Percentiles rank a stretch among this genome's conserved stretches.
Evolutionary conservation across 1,140 invertebrate genomes (phyloP).

Genomic region (Eriosoma lanigerum): DNA sequence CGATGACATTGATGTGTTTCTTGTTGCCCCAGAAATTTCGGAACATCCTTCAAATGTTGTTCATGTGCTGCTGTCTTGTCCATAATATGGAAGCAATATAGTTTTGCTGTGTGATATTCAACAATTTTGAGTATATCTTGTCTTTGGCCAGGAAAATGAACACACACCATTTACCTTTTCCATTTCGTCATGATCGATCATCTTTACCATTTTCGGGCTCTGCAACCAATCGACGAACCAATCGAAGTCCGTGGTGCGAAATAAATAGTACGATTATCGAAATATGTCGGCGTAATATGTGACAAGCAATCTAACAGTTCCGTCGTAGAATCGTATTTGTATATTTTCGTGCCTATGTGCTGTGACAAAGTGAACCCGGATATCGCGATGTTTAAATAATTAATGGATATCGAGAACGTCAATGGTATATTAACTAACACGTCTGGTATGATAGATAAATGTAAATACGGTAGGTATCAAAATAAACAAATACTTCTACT

Average conservation of each 20-base stretch:
- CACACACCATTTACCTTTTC: background rate
- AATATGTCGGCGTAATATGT: constrained; percentile 9
- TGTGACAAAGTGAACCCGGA: background rate
- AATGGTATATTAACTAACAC: too few species aligned
- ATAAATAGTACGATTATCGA: constrained; percentile 23
- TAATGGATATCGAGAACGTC: background rate
- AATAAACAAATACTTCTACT: too few species aligned
- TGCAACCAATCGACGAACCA: background rate
- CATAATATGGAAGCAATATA: background rate
- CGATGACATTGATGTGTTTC: background rate
- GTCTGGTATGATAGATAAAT: too few species aligned
- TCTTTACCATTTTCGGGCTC: constrained; percentile 7
- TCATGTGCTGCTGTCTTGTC: background rate
- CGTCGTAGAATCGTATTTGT: background rate
- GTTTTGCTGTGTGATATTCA: background rate
- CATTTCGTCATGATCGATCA: background rate
- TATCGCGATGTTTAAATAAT: background rate
- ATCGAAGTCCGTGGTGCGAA: background rate
- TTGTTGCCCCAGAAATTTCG: background rate
- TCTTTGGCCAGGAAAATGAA: constrained; percentile 22
- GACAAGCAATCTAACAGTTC: constrained; percentile 6
- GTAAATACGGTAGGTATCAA: too few species aligned
- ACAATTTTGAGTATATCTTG: background rate
- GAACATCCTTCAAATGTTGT: background rate
- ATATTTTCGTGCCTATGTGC: background rate